Evolutionary conservation across 2,797 vertebrate genomes (phyloP).

Genomic region (Molossus molossus): DNA sequence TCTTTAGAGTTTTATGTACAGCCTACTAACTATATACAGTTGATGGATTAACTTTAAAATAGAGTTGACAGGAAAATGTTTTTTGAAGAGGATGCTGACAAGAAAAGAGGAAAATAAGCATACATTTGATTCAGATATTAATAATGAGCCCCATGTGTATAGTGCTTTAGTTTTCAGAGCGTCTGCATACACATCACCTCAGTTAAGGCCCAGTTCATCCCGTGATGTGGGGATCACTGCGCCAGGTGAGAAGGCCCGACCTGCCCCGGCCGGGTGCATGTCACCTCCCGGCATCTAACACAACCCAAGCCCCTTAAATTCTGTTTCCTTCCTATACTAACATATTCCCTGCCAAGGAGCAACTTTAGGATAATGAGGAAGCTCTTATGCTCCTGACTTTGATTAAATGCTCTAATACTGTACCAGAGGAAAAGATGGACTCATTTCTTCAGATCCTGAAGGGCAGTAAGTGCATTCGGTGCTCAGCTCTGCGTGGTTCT

Average conservation of each 20-base stretch:
- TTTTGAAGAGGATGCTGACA: constrained; percentile 67
- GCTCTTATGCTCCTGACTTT: not conserved
- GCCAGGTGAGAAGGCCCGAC: accelerated
- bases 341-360: not conserved
- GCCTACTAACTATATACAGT: not conserved
- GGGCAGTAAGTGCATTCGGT: not conserved
- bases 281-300: not conserved
- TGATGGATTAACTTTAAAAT: constrained; percentile 70
- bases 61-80: constrained; percentile 58
- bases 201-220: not conserved
- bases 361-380: not conserved
- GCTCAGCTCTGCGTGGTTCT: not conserved
- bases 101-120: constrained; percentile 51
- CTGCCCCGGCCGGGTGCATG: not conserved
- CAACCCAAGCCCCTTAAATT: not conserved
- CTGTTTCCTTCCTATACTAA: not conserved
- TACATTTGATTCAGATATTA: constrained; percentile 2
- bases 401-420: not conserved
- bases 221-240: accelerated
- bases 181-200: not conserved
- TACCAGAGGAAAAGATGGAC: not conserved
- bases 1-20: not conserved
- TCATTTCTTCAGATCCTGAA: constrained; percentile 37
- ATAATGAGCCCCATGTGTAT: not conserved
- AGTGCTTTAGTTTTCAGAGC: not conserved